Conservation (phyloP, 2,797 vertebrate genomes). For the Malurus leucopterus region DNA sequence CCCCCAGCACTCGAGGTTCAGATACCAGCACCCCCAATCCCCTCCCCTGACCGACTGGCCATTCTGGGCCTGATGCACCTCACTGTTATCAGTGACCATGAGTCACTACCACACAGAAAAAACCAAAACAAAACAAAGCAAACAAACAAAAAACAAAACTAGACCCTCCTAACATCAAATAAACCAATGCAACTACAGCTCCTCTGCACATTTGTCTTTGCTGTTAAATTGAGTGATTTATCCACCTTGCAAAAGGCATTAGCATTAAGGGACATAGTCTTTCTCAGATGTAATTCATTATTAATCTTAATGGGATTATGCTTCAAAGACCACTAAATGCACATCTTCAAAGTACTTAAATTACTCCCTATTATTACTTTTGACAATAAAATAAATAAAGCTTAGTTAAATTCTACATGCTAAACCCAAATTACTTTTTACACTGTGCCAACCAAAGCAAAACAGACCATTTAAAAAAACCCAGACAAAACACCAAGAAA, state of each 20-base stretch:
- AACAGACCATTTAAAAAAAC: background rate
- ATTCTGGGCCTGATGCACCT: background rate
- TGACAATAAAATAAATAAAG: conserved; percentile 64
- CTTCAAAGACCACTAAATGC: conserved; percentile 60
- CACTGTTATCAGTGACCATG: background rate
- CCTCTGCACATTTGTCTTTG: background rate
- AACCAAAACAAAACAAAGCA: background rate
- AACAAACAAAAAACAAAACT: background rate
- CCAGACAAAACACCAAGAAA: background rate
- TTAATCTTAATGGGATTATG: conserved; percentile 66
- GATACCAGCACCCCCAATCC: background rate
- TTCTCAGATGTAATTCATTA: conserved; percentile 58
- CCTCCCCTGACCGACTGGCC: rapidly evolving
- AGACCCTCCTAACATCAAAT: background rate
- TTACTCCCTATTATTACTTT: conserved; percentile 48
- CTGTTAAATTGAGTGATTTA: conserved; percentile 28
- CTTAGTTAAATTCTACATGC: conserved; percentile 46
- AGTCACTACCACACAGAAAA: background rate
- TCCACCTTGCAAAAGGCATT: conserved; percentile 42
- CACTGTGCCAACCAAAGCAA: conserved; percentile 16
- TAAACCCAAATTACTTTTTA: conserved; percentile 42
- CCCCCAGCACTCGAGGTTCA: background rate
- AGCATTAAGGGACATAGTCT: conserved; percentile 50
- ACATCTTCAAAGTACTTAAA: conserved; percentile 54
- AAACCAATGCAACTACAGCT: background rate